These are phyloP conservation scores for Athene noctua DNA, from an alignment of 2,113 vertebrate species.

Conservation along the genomic window DNA sequence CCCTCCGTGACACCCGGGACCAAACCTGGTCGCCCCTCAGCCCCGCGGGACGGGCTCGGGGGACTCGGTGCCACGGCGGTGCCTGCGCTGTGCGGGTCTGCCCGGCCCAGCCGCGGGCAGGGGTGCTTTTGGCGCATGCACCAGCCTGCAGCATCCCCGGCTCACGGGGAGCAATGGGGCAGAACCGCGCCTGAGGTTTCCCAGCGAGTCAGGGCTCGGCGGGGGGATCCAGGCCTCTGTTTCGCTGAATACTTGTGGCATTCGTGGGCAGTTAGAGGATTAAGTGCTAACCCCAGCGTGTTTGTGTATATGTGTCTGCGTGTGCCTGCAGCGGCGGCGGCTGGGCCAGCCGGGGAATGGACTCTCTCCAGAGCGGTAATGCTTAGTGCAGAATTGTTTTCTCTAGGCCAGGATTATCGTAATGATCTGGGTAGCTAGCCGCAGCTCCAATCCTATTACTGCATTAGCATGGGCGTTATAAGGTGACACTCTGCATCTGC, in stretches of 20 bases:
- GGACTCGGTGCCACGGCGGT: fast-evolving
- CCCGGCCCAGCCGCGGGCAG: too few species aligned
- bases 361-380: constrained; percentile 27
- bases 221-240: not conserved
- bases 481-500: constrained; percentile 22
- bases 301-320: not conserved
- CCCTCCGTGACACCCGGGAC: not conserved
- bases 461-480: constrained; percentile 18
- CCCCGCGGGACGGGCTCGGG: fast-evolving
- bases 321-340: not conserved
- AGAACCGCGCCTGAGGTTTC: not conserved
- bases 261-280: not conserved
- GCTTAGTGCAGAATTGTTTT: not conserved
- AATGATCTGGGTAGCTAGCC: not conserved
- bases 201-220: fast-evolving
- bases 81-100: fast-evolving
- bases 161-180: not conserved
- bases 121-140: fast-evolving
- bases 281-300: fast-evolving
- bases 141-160: not conserved
- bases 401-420: constrained; percentile 11
- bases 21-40: fast-evolving
- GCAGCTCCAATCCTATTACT: constrained; percentile 25
- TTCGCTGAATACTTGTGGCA: not conserved
- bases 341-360: not conserved